Conservation (phyloP, 1,140 invertebrate genomes). For the Lucilia cuprina region DNA sequence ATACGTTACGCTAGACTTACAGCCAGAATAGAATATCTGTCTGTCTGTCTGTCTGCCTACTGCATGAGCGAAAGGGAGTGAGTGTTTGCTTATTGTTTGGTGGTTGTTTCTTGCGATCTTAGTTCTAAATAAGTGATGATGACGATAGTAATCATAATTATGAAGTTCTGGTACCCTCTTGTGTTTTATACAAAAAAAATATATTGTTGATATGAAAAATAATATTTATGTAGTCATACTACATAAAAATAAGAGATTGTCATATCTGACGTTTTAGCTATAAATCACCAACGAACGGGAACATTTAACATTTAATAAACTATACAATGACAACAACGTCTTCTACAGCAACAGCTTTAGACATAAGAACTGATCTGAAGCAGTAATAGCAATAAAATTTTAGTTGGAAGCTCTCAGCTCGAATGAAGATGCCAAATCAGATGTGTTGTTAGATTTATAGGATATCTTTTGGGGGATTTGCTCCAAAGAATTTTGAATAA, state of each 20-base stretch:
- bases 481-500: no score
- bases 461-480: no score
- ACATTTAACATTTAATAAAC: slow-evolving; percentile 20
- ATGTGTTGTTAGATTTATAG: no score
- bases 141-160: not conserved
- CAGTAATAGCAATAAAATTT: not conserved
- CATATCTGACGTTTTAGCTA: slow-evolving; percentile 31
- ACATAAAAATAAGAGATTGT: slow-evolving; percentile 25
- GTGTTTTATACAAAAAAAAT: not conserved
- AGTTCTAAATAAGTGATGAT: not conserved
- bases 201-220: not conserved
- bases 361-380: not conserved
- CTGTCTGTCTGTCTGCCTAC: not conserved
- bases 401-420: no score
- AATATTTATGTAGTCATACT: slow-evolving; percentile 12
- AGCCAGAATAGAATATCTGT: not conserved
- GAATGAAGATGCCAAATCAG: no score
- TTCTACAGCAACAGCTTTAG: not conserved
- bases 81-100: not conserved
- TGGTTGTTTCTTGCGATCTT: not conserved
- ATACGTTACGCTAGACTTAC: not conserved
- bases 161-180: not conserved
- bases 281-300: slow-evolving; percentile 33
- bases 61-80: not conserved
- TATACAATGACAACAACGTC: not conserved